Evolutionary conservation across 2,113 vertebrate genomes (phyloP), one percentile per base, ranked within the genome.

Genomic region (Pygoscelis adeliae): DNA sequence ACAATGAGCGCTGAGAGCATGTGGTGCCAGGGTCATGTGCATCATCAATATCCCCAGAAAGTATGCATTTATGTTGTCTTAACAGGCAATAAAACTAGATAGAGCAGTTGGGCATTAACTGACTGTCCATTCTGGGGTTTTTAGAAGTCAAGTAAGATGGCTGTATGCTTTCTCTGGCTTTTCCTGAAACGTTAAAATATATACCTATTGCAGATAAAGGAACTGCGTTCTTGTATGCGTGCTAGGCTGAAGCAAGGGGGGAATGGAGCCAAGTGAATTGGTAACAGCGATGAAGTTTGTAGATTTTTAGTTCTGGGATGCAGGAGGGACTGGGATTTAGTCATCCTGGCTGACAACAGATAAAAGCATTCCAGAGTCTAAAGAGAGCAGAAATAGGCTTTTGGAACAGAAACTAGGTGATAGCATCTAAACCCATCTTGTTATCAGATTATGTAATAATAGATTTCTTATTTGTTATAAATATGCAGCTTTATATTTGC

Each of bases 391-490:
- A 71, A 86, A 12, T 26, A 90, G 47, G 22, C 44, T 92, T 89
- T 89, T 73, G 46, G 36, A 94, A 67, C 6, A 85, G 56, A 72
- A 96, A 52, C 25, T 50, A 40, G 25, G 25, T 84, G 61, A 56
- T 22, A 93, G 49, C 30, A 69, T 78, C 63, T 73, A 59, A 88
- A 92, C 66, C 9, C 58, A 65, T 77, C 40, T 55, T 77, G 19
- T 86, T 93, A 61, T 44, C 40, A 36, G 40, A 15, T 76, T 78
- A 80, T 69, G 11, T 87, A 72, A 83, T 66, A 46, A 61, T 78
- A 46, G 30, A 56, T 92, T 82, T 92, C 38, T 83, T 90, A 86
- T 89, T 87, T 95, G 46, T 84, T 63, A 76, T 79, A 90, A 88
- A 78, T 42, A 44, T 10, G 11, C 36, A 72, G 36, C 15, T 93